Base-by-base conservation (phyloP, 2,888 invertebrate genomes). In the Oeneis ivallda region DNA sequence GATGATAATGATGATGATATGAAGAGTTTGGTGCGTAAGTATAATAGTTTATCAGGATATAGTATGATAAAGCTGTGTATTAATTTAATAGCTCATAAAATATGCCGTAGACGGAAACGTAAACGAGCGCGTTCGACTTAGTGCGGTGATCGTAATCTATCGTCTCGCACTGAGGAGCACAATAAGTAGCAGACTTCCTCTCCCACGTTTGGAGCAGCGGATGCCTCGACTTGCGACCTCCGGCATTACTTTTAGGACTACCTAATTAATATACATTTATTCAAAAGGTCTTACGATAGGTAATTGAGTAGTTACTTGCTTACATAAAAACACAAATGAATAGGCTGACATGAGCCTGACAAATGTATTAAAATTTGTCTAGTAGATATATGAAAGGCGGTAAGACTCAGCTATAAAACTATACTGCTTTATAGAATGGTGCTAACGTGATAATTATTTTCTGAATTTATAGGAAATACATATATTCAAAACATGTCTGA, bases 161-260 rank as follows among this genome's bases (percentile, higher is more conserved):
- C 87, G 91, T 89, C 89, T 89, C 90, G 90, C 87, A 86, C 87
- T 89, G 86, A 86, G 81, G 89, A 90, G 86, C 89, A 90, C 90
- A 87, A 87, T 90, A 88, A 89, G 89, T 89, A 87, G 82, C 79
- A 70, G 69, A 71, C 89, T 86, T 91, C 90, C 91, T 91, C 90
- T 91, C 91, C 85, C 90, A 90, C 91, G 90, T 85, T 86, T 83
- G 80, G 83, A 79, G 77, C 78, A 80, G 81, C 89, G 89, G 89
- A 88, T 87, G 88, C 84, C 79, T 75, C 83, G 81, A 83, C 84
- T 85, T 74, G 78, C 87, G 87, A 85, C 86, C 89, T 86, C 87
- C 85, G 85, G 79, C 79, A 74, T 73, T 71, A 65, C 72, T 76
- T 73, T 82, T 79, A 60, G 50, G 60, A 60, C 26, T n/a, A n/a